Conservation (phyloP, 2,797 vertebrate species). For the Glyptemys insculpta region DNA sequence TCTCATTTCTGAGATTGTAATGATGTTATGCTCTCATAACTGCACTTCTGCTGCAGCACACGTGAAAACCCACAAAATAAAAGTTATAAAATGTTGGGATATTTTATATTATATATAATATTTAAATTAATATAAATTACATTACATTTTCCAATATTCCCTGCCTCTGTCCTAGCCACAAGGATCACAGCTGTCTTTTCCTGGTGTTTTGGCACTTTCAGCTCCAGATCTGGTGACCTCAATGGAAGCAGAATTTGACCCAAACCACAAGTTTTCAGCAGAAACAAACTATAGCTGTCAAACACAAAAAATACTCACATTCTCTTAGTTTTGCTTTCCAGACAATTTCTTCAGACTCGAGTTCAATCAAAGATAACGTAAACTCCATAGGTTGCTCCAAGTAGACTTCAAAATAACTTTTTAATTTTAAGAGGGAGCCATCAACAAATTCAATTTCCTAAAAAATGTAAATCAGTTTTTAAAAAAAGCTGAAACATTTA, state of each 20-base stretch:
- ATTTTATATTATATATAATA: not conserved
- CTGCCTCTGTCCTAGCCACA: not conserved
- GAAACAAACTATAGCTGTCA: not conserved
- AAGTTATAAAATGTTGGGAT: not conserved
- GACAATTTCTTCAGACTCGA: conserved; percentile 81
- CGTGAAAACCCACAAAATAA: not conserved
- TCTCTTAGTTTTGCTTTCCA: conserved; percentile 89
- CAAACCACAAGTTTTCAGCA: not conserved
- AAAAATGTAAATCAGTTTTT: not conserved
- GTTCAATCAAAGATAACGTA: conserved; percentile 86
- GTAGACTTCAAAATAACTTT: conserved; percentile 90
- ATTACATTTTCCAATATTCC: not conserved
- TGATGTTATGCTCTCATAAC: not conserved
- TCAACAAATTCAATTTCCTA: conserved; percentile 89
- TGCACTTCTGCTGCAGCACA: not conserved
- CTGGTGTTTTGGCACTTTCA: not conserved
- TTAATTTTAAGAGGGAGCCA: conserved; percentile 83
- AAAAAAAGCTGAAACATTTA: not conserved
- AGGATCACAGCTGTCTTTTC: not conserved
- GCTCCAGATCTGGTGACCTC: not conserved
- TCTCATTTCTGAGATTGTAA: not conserved
- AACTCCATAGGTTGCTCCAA: conserved; percentile 89
- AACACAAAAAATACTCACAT: conserved; percentile 74
- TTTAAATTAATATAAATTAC: not conserved
- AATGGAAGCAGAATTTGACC: not conserved